Base-by-base conservation (phyloP, 1,140 invertebrate species). In the Leptinotarsa texana region DNA sequence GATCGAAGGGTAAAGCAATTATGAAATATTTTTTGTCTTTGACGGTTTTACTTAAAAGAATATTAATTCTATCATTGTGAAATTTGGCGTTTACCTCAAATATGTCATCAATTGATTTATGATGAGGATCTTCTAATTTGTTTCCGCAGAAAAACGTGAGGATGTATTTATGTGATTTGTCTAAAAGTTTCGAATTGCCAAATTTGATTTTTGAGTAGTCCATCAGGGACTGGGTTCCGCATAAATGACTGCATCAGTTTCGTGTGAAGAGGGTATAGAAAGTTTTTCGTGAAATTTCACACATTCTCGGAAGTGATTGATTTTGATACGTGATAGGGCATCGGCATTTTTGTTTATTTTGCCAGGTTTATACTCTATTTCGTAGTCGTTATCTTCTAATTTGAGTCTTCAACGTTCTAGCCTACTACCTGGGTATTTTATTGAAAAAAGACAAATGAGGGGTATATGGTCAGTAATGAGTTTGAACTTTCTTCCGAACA, bases 301-400 rank as follows among this genome's bases (percentile, higher is more conserved):
- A 1, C 49, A 51, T 51, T 67, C 27, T n/a, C 1, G 3, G 1
- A 47, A 24, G n/a, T 67, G 69, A 51, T 51, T 70, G 3, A 70
- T 70, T 70, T 70, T 70, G 6, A 70, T 70, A 8, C 69, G 48
- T 47, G n/a, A n/a, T n/a, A n/a, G n/a, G n/a, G n/a, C n/a, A n/a
- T n/a, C n/a, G n/a, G n/a, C n/a, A n/a, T n/a, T n/a, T n/a, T n/a
- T n/a, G n/a, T n/a, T n/a, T n/a, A n/a, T n/a, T n/a, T n/a, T n/a
- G n/a, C n/a, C n/a, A n/a, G n/a, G n/a, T n/a, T n/a, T n/a, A n/a
- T n/a, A n/a, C n/a, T n/a, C n/a, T n/a, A n/a, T n/a, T n/a, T n/a
- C n/a, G n/a, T n/a, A 1, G 24, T 21, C 1, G 47, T 69, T 1
- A 6, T 22, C 67, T 27, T 69, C 67, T 27, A 69, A 33, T 18